Evolutionary conservation across 2,888 invertebrate species (phyloP), one percentile per base, ranked within the genome.

Genomic region (Dysmachus trigonus): DNA sequence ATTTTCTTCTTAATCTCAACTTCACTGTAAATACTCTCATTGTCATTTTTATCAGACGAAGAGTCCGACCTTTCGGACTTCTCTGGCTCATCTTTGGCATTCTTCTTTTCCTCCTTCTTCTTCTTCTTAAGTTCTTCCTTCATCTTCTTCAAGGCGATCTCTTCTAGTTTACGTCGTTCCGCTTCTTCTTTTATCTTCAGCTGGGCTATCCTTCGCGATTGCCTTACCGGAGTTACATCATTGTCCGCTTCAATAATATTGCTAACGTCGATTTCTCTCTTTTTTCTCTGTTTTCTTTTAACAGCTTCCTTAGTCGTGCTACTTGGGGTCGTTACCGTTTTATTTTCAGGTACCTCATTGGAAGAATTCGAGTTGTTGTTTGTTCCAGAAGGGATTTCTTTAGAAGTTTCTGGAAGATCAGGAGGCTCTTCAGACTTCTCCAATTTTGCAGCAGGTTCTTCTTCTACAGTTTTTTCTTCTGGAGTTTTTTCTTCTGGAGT

Each of bases 101-200:
- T 51, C 77, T 93, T 91, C 72, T 90, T 90, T 82, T 91, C 91
- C 1, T 91, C 91, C 87, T 91, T 92, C 87, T 92, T 92, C 87
- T 91, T 92, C 85, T 94, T 94, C 90, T 93, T 94, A 81, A 94
- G 93, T 89, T 95, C 94, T 89, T 94, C 94, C 89, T 95, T 95
- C 88, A 95, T 92, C 82, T 95, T 94, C 2, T 94, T 93, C 73
- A 96, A 89, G 0, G 95, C 94, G n/a, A 96, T 94, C 89, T 96
- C 97, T 89, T 97, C 96, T 82, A 95, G 91, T 87, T 95, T 94
- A 13, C 96, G 92, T 0, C 96, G 92, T 87, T 97, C 96, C 0
- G 96, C 96, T 90, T 97, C 97, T 90, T 97, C 97, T 88, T 95
- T 95, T 86, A 97, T 97, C 91, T 97, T 96, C 89, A 97, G 93